Evolutionary conservation across 2,888 invertebrate species (phyloP).

Genomic region (Thymelicus sylvestris): DNA sequence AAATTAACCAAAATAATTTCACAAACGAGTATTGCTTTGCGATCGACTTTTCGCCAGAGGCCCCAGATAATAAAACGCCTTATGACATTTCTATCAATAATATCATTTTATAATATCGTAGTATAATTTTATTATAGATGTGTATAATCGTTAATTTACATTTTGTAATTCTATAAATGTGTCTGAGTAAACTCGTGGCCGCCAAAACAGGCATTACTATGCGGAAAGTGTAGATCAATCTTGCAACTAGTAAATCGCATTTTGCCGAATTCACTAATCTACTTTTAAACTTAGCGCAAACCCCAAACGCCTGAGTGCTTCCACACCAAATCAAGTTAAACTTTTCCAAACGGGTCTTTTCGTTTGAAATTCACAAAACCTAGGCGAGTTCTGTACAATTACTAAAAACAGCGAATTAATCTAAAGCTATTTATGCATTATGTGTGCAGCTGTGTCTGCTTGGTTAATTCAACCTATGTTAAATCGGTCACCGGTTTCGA

Average conservation of each 20-base stretch:
- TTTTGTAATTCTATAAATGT: neutral
- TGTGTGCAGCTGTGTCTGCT: neutral
- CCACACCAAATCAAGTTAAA: conserved; percentile 68
- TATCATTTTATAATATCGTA: too few relatives aligned
- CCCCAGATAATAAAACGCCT: too few relatives aligned
- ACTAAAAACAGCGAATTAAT: conserved; percentile 59
- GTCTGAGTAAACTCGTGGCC: neutral
- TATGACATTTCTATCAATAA: too few relatives aligned
- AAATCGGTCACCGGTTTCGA: neutral
- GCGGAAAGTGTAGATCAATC: conserved; percentile 41
- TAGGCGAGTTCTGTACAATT: conserved; percentile 56
- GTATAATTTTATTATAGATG: too few relatives aligned
- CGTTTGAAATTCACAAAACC: conserved; percentile 43
- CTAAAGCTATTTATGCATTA: conserved; percentile 43
- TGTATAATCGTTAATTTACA: neutral
- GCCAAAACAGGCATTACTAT: conserved; percentile 31
- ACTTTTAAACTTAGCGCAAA: conserved; percentile 61
- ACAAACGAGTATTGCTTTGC: too few relatives aligned
- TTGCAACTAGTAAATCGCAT: conserved; percentile 41
- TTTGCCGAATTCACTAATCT: conserved; percentile 55
- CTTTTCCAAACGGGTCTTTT: conserved; percentile 51
- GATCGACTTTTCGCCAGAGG: too few relatives aligned
- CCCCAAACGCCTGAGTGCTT: conserved; percentile 60
- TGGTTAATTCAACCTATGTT: neutral
- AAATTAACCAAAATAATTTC: too few relatives aligned